Percentiles rank a stretch among this genome's conserved stretches.
These are phyloP conservation scores for Ophthalmolycus amberensis DNA, from an alignment of 2,113 vertebrate genomes.

Conservation along the genomic window DNA sequence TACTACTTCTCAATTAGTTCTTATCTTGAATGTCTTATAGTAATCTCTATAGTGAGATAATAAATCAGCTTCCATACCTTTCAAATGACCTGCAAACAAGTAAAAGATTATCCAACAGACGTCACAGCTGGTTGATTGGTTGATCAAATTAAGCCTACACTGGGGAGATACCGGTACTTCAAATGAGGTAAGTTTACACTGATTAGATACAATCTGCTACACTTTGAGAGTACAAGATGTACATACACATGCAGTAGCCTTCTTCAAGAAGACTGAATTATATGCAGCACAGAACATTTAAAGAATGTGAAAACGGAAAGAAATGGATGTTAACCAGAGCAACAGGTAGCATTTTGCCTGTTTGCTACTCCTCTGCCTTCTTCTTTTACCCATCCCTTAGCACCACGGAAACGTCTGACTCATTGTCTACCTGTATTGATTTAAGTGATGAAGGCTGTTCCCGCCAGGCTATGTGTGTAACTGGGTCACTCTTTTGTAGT, in stretches of 20 bases:
- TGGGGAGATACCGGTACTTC: background rate
- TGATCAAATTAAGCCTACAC: constrained; percentile 40
- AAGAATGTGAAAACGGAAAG: constrained; percentile 1
- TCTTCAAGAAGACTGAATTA: background rate
- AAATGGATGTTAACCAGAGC: background rate
- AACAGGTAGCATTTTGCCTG: background rate
- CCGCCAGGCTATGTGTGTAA: constrained; percentile 1
- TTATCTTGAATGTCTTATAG: background rate
- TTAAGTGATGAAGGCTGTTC: background rate
- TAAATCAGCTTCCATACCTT: constrained; percentile 28
- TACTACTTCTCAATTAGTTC: background rate
- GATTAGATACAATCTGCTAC: constrained; percentile 8
- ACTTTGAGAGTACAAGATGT: background rate
- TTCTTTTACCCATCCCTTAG: background rate
- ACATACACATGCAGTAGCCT: background rate
- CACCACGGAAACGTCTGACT: background rate
- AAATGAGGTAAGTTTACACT: constrained; percentile 17
- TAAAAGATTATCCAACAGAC: constrained; percentile 43
- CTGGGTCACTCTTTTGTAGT: constrained; percentile 43
- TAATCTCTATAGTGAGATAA: background rate
- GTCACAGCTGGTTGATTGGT: constrained; percentile 39
- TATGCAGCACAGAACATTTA: constrained; percentile 3
- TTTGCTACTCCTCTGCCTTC: background rate
- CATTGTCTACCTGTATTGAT: constrained; percentile 32
- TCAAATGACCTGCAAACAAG: constrained; percentile 35